Percentiles rank a stretch among this genome's conserved stretches.
Evolutionary conservation across 1,140 invertebrate species (phyloP).

Genomic region (Frieseomelitta varia): DNA sequence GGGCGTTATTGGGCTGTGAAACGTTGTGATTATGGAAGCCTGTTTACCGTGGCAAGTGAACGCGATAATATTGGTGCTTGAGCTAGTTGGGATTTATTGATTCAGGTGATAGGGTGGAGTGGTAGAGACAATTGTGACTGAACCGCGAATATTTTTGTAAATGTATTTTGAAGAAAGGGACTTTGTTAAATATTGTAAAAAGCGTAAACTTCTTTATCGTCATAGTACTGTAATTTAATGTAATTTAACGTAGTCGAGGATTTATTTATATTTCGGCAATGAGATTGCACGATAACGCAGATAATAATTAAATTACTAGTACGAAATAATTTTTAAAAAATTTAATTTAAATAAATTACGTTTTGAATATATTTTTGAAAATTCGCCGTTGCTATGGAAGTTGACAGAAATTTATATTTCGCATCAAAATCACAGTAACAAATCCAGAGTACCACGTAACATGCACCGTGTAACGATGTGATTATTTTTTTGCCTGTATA

Average conservation of each 20-base stretch:
- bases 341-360: too few relatives aligned
- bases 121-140: background rate
- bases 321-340: too few relatives aligned
- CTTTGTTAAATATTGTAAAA: too few relatives aligned
- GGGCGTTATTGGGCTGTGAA: background rate
- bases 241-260: too few relatives aligned
- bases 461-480: too few relatives aligned
- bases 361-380: background rate
- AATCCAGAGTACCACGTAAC: too few relatives aligned
- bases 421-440: background rate
- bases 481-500: too few relatives aligned
- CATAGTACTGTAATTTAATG: too few relatives aligned
- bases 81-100: background rate
- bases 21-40: background rate
- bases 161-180: background rate
- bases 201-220: too few relatives aligned
- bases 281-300: too few relatives aligned
- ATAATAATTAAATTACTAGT: too few relatives aligned
- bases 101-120: background rate
- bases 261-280: too few relatives aligned
- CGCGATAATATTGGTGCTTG: background rate
- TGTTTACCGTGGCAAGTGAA: background rate
- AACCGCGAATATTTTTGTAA: background rate
- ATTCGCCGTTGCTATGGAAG: background rate
- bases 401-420: background rate